phyloP scores from a whole-genome alignment of 2,113 vertebrate species.

The Phylloscopus whistleri region DNA sequence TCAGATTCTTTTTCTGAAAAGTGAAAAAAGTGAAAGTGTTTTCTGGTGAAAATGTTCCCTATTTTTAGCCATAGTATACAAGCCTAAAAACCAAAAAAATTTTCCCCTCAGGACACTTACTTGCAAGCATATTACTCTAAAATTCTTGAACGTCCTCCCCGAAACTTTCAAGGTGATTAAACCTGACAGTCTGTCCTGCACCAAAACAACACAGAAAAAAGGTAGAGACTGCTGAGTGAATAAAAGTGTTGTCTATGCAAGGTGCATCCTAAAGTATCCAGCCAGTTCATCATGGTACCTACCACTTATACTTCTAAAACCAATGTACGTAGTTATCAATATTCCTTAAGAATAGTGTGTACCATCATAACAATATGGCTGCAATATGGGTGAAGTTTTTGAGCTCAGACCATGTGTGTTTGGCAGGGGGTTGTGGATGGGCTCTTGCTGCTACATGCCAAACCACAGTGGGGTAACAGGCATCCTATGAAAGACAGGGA shows the following conservation, averaged over 20 bases:
- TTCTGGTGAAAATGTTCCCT: background rate
- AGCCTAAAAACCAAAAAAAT: background rate
- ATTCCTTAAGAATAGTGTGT: background rate
- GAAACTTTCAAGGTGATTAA: background rate
- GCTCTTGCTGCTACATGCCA: background rate
- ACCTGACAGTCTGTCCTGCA: background rate
- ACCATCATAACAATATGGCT: background rate
- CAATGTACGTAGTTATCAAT: rapidly evolving
- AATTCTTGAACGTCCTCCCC: background rate
- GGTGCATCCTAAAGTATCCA: background rate
- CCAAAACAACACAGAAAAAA: background rate
- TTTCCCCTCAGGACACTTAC: background rate
- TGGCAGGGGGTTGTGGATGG: background rate
- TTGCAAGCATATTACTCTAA: background rate
- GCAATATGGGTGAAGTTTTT: background rate
- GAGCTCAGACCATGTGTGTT: background rate
- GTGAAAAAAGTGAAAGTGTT: background rate
- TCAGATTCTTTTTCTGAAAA: background rate
- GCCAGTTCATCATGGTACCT: background rate
- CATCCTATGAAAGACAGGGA: rapidly evolving
- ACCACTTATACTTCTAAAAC: background rate
- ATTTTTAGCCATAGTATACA: background rate
- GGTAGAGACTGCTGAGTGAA: background rate
- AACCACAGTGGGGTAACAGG: background rate
- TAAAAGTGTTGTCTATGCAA: background rate